Conservation (phyloP, 2,888 invertebrate genomes). For the Caenorhabditis angaria region DNA sequence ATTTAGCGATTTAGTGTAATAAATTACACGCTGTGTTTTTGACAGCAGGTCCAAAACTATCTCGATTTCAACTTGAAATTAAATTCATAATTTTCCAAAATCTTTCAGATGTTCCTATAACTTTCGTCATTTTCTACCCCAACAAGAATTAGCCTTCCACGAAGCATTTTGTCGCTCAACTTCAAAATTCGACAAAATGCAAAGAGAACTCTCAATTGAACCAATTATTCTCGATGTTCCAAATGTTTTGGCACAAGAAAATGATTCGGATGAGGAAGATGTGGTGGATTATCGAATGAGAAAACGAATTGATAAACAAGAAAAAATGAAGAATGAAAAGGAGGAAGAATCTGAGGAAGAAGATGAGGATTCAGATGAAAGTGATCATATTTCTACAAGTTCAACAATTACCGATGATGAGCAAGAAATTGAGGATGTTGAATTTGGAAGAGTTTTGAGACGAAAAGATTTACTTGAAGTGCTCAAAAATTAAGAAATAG, state of each 20-base stretch:
- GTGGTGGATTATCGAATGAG: not conserved
- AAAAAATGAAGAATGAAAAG: not conserved
- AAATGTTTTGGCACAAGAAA: not conserved
- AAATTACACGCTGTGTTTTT: too few species aligned
- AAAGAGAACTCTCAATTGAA: not conserved
- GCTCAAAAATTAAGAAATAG: not conserved
- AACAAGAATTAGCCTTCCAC: conserved; percentile 24
- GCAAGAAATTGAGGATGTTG: not conserved
- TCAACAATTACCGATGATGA: not conserved
- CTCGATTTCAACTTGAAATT: not conserved
- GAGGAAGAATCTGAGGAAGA: not conserved
- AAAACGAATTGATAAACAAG: not conserved
- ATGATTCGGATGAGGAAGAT: conserved; percentile 4
- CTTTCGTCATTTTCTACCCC: conserved; percentile 23
- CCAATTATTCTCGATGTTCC: conserved; percentile 6
- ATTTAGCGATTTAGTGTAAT: too few species aligned
- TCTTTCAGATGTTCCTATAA: conserved; percentile 15
- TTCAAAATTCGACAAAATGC: not conserved
- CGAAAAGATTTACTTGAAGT: not conserved
- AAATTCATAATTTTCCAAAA: not conserved
- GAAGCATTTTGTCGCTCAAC: conserved; percentile 1
- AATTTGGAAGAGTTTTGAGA: not conserved
- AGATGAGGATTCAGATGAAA: not conserved
- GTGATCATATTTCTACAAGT: not conserved
- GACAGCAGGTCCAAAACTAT: too few species aligned